Percentiles rank a stretch among this genome's conserved stretches.
These are phyloP conservation scores for Megalurothrips usitatus DNA, from an alignment of 2,888 invertebrate genomes.

Conservation along the genomic window DNA sequence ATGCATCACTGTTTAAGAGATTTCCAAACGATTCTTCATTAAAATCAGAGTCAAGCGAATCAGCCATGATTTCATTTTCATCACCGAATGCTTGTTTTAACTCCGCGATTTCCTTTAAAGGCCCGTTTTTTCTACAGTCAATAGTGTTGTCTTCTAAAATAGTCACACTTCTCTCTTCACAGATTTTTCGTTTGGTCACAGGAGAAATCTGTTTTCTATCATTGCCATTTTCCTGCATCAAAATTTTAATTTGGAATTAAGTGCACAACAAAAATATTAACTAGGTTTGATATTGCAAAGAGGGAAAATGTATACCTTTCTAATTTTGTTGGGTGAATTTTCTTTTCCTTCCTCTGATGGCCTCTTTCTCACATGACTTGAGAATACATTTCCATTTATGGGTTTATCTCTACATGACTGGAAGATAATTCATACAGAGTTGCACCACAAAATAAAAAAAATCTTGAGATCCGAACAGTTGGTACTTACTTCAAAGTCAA, in stretches of 20 bases:
- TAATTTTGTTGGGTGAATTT: neutral
- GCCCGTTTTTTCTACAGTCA: neutral
- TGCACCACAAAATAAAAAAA: neutral
- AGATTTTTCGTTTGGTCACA: neutral
- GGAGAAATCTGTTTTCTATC: neutral
- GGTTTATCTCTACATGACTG: neutral
- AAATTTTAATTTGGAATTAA: neutral
- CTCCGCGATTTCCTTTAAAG: neutral
- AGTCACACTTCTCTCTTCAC: neutral
- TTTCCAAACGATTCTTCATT: slow-evolving; percentile 9
- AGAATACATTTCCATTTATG: neutral
- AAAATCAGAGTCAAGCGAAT: neutral
- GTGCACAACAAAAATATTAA: neutral
- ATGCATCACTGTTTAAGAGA: neutral
- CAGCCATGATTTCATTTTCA: neutral
- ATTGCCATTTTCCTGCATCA: neutral
- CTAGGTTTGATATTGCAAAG: neutral
- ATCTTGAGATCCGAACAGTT: too few relatives aligned
- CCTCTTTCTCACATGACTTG: neutral
- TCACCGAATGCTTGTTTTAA: neutral
- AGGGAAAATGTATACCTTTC: neutral
- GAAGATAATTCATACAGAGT: neutral
- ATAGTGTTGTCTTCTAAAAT: neutral
- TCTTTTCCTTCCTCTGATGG: neutral
- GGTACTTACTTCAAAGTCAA: neutral